A percentile compares a stretch with the other conserved stretches of the same genome.
Conservation (phyloP, 2,797 vertebrate genomes). For the Parambassis ranga region DNA sequence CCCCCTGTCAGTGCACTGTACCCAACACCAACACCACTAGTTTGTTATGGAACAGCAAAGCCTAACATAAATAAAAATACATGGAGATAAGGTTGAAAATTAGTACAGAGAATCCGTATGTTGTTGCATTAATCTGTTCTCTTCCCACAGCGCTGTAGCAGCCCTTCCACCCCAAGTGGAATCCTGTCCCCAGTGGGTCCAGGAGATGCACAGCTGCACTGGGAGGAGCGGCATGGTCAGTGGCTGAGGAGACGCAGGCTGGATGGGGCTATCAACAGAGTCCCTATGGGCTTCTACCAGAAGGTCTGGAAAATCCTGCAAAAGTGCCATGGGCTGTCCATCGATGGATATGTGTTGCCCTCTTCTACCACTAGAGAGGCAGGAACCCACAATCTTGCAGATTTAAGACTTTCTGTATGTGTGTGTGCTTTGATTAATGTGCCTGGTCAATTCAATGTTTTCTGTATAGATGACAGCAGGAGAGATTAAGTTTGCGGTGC, state of each 20-base stretch:
- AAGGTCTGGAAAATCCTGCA: slow-evolving; percentile 97
- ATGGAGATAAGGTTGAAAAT: slow-evolving; percentile 28
- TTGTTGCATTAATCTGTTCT: background rate
- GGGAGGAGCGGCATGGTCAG: slow-evolving; percentile 94
- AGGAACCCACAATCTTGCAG: background rate
- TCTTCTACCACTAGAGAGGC: slow-evolving; percentile 98
- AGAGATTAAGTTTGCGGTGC: slow-evolving; percentile 98
- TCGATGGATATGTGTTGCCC: slow-evolving; percentile 96
- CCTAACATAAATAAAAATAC: background rate
- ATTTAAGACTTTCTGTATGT: background rate
- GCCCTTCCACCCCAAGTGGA: slow-evolving; percentile 91
- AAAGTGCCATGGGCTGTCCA: slow-evolving; percentile 97
- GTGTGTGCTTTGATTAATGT: background rate
- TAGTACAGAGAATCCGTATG: no score
- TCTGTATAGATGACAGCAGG: slow-evolving; percentile 90
- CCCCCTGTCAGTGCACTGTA: background rate
- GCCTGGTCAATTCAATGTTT: background rate
- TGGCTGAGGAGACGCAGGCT: slow-evolving; percentile 94
- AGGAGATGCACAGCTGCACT: slow-evolving; percentile 78
- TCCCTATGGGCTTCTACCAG: slow-evolving; percentile 96
- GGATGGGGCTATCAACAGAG: slow-evolving; percentile 96
- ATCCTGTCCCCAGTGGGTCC: slow-evolving; percentile 85
- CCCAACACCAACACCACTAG: background rate
- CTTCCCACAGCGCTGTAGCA: slow-evolving; percentile 86
- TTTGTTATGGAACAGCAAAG: background rate